Conservation (phyloP, 2,113 vertebrate genomes). For the Numida meleagris region DNA sequence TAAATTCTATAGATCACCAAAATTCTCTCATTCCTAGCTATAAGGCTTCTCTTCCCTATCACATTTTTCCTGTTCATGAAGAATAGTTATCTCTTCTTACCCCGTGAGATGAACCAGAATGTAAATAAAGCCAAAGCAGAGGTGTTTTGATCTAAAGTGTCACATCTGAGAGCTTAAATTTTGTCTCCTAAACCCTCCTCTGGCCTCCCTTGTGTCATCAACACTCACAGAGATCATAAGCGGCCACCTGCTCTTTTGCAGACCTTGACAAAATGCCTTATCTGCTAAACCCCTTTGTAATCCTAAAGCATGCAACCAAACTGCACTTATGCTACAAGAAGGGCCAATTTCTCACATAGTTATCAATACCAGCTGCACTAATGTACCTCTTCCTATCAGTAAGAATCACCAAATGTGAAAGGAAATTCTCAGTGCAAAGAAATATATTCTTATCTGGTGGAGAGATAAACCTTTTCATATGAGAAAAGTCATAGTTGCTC, state of each 20-base stretch:
- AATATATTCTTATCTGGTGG: neutral
- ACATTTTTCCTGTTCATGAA: neutral
- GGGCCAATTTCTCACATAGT: neutral
- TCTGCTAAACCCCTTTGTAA: neutral
- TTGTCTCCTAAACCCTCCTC: neutral
- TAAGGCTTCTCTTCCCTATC: neutral
- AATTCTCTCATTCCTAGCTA: neutral
- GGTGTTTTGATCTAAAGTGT: neutral
- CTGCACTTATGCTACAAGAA: neutral
- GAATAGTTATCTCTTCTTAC: neutral
- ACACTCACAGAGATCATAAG: neutral
- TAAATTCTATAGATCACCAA: neutral
- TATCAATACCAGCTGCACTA: neutral
- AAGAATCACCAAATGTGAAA: neutral
- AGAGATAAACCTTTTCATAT: neutral
- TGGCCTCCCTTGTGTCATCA: neutral
- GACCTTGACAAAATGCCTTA: neutral
- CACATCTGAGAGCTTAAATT: neutral
- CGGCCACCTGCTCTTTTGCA: neutral
- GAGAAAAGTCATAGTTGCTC: neutral
- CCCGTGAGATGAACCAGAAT: neutral
- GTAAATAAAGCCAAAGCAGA: neutral
- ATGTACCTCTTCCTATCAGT: accelerated
- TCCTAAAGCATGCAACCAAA: neutral
- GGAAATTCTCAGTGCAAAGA: neutral